Conservation (phyloP, 2,113 vertebrate species). For the Stictonetta naevosa region DNA sequence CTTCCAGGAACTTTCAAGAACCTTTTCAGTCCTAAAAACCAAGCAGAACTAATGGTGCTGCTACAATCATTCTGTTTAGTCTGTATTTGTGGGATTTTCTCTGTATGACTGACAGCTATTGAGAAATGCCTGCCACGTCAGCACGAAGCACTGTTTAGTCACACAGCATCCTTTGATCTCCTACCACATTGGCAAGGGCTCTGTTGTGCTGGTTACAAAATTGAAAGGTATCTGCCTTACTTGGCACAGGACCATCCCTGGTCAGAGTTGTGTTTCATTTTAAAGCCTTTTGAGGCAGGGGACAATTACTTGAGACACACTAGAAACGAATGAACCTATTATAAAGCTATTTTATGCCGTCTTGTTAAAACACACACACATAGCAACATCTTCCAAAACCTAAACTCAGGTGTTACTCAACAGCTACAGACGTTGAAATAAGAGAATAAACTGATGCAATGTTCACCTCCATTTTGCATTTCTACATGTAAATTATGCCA, state of each 20-base stretch:
- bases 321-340: background rate
- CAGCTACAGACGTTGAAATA: background rate
- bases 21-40: background rate
- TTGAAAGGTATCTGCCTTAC: background rate
- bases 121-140: background rate
- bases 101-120: background rate
- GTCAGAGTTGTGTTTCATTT: background rate
- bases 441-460: background rate
- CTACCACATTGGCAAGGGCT: background rate
- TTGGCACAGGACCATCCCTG: background rate
- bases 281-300: background rate
- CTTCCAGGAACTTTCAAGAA: background rate
- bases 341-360: background rate
- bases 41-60: background rate
- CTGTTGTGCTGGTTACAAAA: background rate
- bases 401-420: background rate
- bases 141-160: background rate
- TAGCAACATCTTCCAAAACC: background rate
- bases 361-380: background rate
- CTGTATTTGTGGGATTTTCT: background rate
- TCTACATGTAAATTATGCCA: background rate
- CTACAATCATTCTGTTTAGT: background rate
- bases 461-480: background rate
- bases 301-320: background rate
- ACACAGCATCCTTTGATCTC: background rate